Percentiles rank a stretch among this genome's conserved stretches.
Evolutionary conservation across 30 jellyfish, hydroid and myxozoan species (phyloP).

Genomic region (Cassiopea xamachana): DNA sequence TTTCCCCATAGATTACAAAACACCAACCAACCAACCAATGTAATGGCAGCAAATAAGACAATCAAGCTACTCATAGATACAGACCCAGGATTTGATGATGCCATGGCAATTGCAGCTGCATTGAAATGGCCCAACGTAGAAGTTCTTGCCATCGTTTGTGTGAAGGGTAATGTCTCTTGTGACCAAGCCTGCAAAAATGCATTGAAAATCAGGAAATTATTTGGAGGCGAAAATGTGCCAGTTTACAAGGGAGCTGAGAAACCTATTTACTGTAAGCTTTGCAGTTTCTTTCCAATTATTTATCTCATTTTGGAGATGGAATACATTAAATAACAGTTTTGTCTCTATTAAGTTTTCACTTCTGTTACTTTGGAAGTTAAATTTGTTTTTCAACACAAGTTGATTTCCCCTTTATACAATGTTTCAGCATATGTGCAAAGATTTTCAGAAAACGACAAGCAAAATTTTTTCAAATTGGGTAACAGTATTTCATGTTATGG

Average conservation of each 20-base stretch:
- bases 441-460: too few species aligned
- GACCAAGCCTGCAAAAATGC: conserved; percentile 83
- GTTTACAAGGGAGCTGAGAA: conserved; percentile 90
- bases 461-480: too few species aligned
- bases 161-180: conserved; percentile 80
- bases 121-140: conserved; percentile 78
- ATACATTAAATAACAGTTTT: too few species aligned
- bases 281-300: not conserved
- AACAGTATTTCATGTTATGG: too few species aligned
- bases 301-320: not conserved
- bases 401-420: too few species aligned
- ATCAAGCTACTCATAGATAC: conserved; percentile 84
- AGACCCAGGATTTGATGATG: conserved; percentile 98
- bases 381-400: too few species aligned
- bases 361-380: too few species aligned
- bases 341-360: too few species aligned
- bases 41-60: conserved; percentile 6
- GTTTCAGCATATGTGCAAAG: too few species aligned
- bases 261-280: conserved; percentile 64
- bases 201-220: conserved; percentile 63
- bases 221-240: conserved; percentile 86
- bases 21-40: not conserved
- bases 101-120: conserved; percentile 88
- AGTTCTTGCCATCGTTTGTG: conserved; percentile 82
- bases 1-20: not conserved